Percentiles rank a stretch among this genome's conserved stretches.
phyloP scores from a whole-genome alignment of 2,888 invertebrate species.

The Horisme vitalbata region DNA sequence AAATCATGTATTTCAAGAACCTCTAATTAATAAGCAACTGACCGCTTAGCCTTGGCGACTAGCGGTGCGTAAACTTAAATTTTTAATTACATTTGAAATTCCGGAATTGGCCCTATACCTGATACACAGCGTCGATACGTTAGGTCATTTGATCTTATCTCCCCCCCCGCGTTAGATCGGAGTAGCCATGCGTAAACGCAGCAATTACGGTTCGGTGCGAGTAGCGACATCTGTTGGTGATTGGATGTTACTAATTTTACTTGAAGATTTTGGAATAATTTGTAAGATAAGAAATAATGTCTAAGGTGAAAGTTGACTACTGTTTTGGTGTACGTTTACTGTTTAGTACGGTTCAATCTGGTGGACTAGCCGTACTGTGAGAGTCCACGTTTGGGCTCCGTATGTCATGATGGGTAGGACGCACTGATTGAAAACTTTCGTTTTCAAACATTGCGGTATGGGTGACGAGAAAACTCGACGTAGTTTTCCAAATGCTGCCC shows the following conservation, averaged over 20 bases:
- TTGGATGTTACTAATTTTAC: slow-evolving; percentile 7
- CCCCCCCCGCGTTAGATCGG: slow-evolving; percentile 59
- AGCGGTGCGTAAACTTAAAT: slow-evolving; percentile 36
- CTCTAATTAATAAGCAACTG: slow-evolving; percentile 9
- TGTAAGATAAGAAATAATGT: too few relatives aligned
- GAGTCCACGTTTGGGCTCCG: too few relatives aligned
- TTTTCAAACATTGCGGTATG: too few relatives aligned
- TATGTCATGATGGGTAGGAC: too few relatives aligned
- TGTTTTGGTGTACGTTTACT: too few relatives aligned
- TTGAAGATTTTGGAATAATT: slow-evolving; percentile 2
- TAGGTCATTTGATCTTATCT: slow-evolving; percentile 62
- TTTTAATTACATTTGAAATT: slow-evolving; percentile 37
- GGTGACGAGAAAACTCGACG: too few relatives aligned
- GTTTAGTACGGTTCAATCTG: too few relatives aligned
- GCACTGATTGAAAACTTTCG: too few relatives aligned
- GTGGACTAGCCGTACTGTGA: too few relatives aligned
- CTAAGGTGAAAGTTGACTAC: too few relatives aligned
- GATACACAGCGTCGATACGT: slow-evolving; percentile 39
- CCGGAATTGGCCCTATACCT: slow-evolving; percentile 35
- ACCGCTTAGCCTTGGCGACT: slow-evolving; percentile 19
- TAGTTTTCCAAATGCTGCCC: too few relatives aligned
- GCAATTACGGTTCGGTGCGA: slow-evolving; percentile 21
- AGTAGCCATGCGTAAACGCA: slow-evolving; percentile 60
- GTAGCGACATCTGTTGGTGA: slow-evolving; percentile 46
- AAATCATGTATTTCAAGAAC: too few relatives aligned